These are phyloP conservation scores for Zapornia atra DNA, from an alignment of 2,113 vertebrate species.

Conservation along the genomic window DNA sequence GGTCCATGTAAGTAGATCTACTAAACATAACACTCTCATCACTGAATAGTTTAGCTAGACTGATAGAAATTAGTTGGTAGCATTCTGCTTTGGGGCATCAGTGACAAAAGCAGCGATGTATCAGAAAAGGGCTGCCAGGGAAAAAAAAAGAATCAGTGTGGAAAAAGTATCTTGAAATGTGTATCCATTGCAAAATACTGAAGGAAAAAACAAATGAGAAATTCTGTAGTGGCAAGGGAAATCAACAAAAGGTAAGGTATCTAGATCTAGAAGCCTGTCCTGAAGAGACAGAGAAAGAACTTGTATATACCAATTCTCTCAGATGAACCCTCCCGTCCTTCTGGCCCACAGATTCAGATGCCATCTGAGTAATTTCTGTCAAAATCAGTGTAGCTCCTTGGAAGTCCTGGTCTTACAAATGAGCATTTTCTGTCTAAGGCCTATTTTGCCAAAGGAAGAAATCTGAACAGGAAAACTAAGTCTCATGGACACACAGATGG, in stretches of 20 bases:
- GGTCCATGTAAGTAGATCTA: conserved; percentile 82
- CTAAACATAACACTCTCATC: background rate
- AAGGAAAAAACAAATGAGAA: background rate
- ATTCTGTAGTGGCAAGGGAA: background rate
- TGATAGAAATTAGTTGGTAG: background rate
- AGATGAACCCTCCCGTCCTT: background rate
- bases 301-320: fast-evolving
- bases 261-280: background rate
- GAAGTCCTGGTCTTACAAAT: background rate
- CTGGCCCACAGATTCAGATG: background rate
- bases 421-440: background rate
- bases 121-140: background rate
- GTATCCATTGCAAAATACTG: background rate
- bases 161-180: background rate
- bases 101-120: background rate
- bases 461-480: background rate
- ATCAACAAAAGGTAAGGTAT: background rate
- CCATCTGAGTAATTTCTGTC: background rate
- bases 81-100: background rate
- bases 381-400: background rate
- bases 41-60: background rate
- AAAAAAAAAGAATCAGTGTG: background rate
- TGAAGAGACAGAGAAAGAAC: background rate
- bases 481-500: background rate
- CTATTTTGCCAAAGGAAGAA: background rate